Evolutionary conservation across 2,888 invertebrate species (phyloP), one percentile per base, ranked within the genome.

Genomic region (Yponomeuta sedellus): DNA sequence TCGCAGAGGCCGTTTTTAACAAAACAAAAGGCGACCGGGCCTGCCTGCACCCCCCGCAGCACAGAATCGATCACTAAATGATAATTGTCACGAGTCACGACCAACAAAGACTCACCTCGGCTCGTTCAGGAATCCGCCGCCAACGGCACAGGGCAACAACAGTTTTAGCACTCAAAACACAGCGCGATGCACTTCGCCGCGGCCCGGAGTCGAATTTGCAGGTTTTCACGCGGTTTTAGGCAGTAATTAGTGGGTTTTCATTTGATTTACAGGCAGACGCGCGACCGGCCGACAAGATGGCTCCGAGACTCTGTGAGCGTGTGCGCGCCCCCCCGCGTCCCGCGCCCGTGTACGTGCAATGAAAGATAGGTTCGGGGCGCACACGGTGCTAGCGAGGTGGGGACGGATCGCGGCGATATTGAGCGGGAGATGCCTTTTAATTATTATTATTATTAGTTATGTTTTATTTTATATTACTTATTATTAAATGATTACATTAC

Each of bases 61-160:
- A 87, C 80, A 81, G 87, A 89, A 90, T 90, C 90, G 90, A 90
- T 89, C 77, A 77, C 75, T 34, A 87, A 66, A 88, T 88, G 89
- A 91, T 91, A 90, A 91, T 90, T 91, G 91, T 91, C 89, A 86
- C 88, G 85, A 87, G 91, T 91, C 89, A 86, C 88, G 85, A 87
- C 57, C 64, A 61, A 64, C 64, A 64, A 61, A 66, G 67, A 86
- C 82, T 82, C 83, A 85, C 88, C 89, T 88, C 86, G 88, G 86
- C 88, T 87, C 87, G 84, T 82, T 77, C 79, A 76, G 82, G 82
- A 86, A 86, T 86, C 44, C 44, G 86, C 22, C 19, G n/a, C n/a
- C 86, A 87, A 85, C 86, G 85, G 85, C 80, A 82, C 81, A 82
- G 70, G 80, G 82, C 80, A 86, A 82, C 80, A 86, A 85, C 59